Evolutionary conservation across 2,888 invertebrate species (phyloP).

Genomic region (Cosmorhoe ocellata): DNA sequence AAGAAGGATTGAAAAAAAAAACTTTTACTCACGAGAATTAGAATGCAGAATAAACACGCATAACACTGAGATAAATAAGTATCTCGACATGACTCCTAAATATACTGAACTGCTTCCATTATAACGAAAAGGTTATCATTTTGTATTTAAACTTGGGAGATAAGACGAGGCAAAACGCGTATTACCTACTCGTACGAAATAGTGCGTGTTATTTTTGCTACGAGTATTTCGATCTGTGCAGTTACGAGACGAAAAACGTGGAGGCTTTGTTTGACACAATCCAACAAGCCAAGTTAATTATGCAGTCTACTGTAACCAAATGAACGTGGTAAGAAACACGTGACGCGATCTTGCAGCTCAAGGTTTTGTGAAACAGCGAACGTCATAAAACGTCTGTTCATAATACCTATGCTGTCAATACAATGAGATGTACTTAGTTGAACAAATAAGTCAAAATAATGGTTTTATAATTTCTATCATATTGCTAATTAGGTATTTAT

Average conservation of each 20-base stretch:
- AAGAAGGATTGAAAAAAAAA: no score
- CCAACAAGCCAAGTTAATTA: no score
- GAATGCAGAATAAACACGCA: constrained; percentile 4
- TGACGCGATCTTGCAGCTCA: background rate
- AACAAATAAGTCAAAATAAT: no score
- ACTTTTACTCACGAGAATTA: constrained; percentile 20
- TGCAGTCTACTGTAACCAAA: background rate
- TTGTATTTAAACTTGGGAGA: background rate
- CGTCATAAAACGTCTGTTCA: background rate
- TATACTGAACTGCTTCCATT: background rate
- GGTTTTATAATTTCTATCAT: no score
- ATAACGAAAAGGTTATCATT: constrained; percentile 25
- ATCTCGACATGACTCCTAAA: constrained; percentile 21
- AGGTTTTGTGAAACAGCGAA: background rate
- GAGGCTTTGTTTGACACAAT: no score
- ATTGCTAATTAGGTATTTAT: no score
- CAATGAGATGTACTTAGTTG: no score
- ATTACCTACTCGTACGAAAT: no score
- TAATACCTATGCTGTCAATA: background rate
- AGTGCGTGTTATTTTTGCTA: no score
- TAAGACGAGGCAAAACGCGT: no score
- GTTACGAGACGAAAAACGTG: no score
- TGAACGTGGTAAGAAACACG: background rate
- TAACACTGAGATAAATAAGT: constrained; percentile 14
- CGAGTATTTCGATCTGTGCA: no score